These are phyloP conservation scores for Drosophila rellima DNA, from an alignment of 2,888 invertebrate genomes.

Conservation along the genomic window DNA sequence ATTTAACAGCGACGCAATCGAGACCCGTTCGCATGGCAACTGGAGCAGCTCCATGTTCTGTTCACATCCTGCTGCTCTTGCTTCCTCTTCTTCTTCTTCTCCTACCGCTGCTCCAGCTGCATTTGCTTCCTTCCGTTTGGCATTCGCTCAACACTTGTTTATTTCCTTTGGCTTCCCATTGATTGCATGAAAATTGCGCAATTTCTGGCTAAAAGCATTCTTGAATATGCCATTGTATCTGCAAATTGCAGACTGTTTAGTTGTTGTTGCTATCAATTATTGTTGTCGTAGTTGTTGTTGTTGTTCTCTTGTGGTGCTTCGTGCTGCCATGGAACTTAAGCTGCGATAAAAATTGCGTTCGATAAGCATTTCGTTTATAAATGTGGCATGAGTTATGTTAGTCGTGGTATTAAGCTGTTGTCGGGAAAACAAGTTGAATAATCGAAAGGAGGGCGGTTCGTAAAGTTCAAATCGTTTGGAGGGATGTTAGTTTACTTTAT, in stretches of 20 bases:
- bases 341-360: constrained; percentile 76
- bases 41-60: constrained; percentile 26
- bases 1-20: constrained; percentile 82
- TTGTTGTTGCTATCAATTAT: constrained; percentile 19
- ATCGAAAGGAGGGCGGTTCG: constrained; percentile 2
- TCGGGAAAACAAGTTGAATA: constrained; percentile 41
- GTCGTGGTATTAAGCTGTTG: constrained; percentile 44
- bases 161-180: constrained; percentile 68
- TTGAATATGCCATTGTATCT: constrained; percentile 41
- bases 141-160: constrained; percentile 65
- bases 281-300: constrained; percentile 8
- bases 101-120: not conserved
- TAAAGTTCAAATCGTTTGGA: not conserved
- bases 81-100: not conserved
- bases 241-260: constrained; percentile 36
- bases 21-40: constrained; percentile 65
- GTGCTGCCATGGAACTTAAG: constrained; percentile 80
- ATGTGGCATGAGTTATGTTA: constrained; percentile 32
- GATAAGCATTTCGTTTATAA: constrained; percentile 75
- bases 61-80: constrained; percentile 1
- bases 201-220: constrained; percentile 70
- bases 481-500: not conserved
- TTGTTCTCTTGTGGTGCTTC: constrained; percentile 58
- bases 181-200: constrained; percentile 72
- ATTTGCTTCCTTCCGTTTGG: constrained; percentile 8